Conservation (phyloP, 2,797 vertebrate species). For the Hipposideros larvatus region DNA sequence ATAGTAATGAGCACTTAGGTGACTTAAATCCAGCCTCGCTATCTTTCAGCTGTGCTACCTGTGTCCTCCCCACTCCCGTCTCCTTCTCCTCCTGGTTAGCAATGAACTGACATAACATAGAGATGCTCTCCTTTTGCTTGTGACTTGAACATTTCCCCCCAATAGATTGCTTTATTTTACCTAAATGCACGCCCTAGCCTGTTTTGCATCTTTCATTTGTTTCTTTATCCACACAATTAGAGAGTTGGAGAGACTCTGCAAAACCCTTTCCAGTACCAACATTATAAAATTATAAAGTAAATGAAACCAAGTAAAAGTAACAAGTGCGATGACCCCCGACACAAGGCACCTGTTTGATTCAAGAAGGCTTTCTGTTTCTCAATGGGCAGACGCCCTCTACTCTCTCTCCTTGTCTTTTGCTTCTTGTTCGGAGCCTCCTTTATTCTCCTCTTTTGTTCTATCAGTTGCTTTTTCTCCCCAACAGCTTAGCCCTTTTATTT, state of each 20-base stretch:
- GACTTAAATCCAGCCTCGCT: background rate
- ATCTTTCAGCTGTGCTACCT: background rate
- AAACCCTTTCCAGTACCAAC: background rate
- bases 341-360: background rate
- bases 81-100: background rate
- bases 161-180: conserved; percentile 11
- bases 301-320: background rate
- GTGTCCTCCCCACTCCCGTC: background rate
- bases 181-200: background rate
- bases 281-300: conserved; percentile 3
- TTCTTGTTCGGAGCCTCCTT: background rate
- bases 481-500: background rate
- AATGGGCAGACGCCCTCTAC: background rate
- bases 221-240: conserved; percentile 38
- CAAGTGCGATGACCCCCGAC: background rate
- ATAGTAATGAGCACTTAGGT: background rate
- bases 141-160: background rate
- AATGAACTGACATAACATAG: background rate
- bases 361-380: background rate
- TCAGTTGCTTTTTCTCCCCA: background rate
- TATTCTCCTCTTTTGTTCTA: background rate
- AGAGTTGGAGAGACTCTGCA: background rate
- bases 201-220: background rate
- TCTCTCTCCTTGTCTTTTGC: background rate
- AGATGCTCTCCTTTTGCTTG: background rate